Evolutionary conservation across 2,888 invertebrate genomes (phyloP).

Genomic region (Metallyticus violacea): DNA sequence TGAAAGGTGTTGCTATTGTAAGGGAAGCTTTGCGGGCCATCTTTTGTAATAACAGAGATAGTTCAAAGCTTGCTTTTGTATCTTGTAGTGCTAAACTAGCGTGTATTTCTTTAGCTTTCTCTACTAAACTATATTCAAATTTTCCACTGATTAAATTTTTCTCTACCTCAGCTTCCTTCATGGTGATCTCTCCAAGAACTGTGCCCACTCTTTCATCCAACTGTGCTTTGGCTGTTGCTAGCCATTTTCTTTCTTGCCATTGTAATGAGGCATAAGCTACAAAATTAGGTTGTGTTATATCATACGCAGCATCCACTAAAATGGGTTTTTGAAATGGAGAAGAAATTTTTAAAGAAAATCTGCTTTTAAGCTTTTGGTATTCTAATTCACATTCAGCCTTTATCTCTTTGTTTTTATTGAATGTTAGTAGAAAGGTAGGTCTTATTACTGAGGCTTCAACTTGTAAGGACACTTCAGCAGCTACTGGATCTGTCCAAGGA

Average conservation of each 20-base stretch:
- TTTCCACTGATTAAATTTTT: constrained; percentile 16
- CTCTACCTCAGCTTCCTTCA: constrained; percentile 12
- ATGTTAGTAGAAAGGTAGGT: constrained; percentile 23
- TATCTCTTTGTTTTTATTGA: constrained; percentile 26
- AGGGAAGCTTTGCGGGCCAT: constrained; percentile 26
- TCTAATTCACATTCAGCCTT: constrained; percentile 22
- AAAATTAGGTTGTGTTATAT: not conserved
- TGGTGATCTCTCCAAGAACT: constrained; percentile 9
- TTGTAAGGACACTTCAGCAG: constrained; percentile 8
- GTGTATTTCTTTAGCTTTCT: constrained; percentile 13
- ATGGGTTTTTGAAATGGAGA: constrained; percentile 31
- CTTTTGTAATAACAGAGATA: not conserved
- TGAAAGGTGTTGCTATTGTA: constrained; percentile 35
- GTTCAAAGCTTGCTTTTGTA: constrained; percentile 3
- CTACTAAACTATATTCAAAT: constrained; percentile 10
- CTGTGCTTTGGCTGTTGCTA: constrained; percentile 8
- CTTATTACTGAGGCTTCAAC: not conserved
- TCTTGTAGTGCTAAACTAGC: not conserved
- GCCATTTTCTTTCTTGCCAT: constrained; percentile 17
- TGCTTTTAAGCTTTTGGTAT: constrained; percentile 9
- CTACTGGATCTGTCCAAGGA: constrained; percentile 29
- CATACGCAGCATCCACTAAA: constrained; percentile 23
- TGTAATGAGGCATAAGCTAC: constrained; percentile 2
- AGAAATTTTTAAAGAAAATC: constrained; percentile 24
- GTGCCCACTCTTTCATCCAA: not conserved